Percentiles rank a stretch among this genome's conserved stretches.
phyloP scores from a whole-genome alignment of 2,113 vertebrate species.

The Isurus oxyrinchus region DNA sequence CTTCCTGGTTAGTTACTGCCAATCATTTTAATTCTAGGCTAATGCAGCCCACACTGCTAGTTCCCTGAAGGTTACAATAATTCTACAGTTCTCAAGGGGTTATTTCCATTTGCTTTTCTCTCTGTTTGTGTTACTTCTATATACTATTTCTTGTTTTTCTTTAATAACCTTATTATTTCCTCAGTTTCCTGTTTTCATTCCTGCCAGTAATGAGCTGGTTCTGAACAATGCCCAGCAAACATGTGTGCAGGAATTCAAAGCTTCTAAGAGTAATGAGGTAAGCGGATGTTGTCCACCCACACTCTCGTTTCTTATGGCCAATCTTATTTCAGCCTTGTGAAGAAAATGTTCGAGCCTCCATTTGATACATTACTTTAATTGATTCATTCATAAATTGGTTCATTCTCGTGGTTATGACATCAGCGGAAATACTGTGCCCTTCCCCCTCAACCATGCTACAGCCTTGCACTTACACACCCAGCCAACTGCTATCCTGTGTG shows the following conservation, averaged over 20 bases:
- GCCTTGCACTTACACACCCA: not conserved
- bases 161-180: conserved; percentile 23
- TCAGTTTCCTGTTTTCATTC: conserved; percentile 25
- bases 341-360: not conserved
- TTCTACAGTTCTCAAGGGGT: not conserved
- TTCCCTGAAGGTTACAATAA: not conserved
- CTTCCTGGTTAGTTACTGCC: not conserved
- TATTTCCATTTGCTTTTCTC: not conserved
- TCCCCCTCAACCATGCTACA: not conserved
- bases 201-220: conserved; percentile 15
- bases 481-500: not conserved
- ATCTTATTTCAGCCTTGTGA: not conserved
- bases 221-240: conserved; percentile 47
- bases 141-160: conserved; percentile 12
- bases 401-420: conserved; percentile 9
- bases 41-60: not conserved
- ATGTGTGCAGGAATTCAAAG: conserved; percentile 47
- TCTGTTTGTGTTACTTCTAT: not conserved
- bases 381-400: conserved; percentile 26
- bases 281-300: conserved; percentile 54
- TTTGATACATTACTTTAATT: not conserved
- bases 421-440: not conserved
- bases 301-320: conserved; percentile 41
- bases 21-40: not conserved
- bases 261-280: conserved; percentile 49